phyloP scores from a whole-genome alignment of 2,888 invertebrate genomes.

The Pachliopta kotzebuea region DNA sequence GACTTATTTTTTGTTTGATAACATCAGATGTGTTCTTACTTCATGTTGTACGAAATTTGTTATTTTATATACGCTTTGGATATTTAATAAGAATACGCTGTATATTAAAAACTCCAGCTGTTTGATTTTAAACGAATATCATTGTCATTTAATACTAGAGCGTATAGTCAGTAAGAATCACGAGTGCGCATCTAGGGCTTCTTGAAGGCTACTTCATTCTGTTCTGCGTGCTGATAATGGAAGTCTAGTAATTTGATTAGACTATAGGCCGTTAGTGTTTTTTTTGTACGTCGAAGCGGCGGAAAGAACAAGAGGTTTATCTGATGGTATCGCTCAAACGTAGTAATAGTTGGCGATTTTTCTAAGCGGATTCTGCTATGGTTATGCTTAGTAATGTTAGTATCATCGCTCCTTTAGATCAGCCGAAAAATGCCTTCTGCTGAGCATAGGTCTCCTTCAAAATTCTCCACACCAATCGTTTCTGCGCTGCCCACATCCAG shows the following conservation, averaged over 20 bases:
- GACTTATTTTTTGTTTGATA: neutral
- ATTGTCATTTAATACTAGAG: neutral
- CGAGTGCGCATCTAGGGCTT: slow-evolving; percentile 1
- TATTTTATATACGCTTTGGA: no score
- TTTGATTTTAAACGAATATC: neutral
- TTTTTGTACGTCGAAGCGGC: no score
- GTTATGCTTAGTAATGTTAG: neutral
- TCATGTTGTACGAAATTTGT: no score
- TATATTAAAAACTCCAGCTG: neutral
- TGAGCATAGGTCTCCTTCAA: no score
- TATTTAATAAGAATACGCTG: neutral
- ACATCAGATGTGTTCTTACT: neutral
- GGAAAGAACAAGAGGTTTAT: no score
- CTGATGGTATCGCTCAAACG: no score
- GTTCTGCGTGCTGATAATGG: neutral
- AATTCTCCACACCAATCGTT: no score
- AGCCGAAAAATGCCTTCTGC: no score
- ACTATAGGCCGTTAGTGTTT: neutral
- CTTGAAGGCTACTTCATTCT: slow-evolving; percentile 1
- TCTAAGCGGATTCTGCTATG: neutral
- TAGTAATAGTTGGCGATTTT: no score
- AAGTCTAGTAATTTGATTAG: neutral
- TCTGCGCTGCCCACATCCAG: no score
- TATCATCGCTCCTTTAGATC: no score
- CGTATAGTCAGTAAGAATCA: neutral